phyloP scores from a whole-genome alignment of 2,113 vertebrate genomes.

The Odobenus rosmarus region DNA sequence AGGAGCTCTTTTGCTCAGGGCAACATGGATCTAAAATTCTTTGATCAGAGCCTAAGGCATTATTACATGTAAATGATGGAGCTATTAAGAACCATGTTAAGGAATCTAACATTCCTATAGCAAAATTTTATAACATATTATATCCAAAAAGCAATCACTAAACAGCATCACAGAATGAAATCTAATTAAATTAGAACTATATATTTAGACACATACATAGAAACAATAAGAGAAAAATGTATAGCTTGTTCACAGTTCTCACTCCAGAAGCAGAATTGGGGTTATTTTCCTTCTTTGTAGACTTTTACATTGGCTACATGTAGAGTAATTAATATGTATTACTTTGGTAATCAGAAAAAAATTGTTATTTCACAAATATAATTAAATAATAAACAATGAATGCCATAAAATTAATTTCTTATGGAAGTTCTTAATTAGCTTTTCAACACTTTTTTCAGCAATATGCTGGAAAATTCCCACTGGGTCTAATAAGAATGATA shows the following conservation, averaged over 20 bases:
- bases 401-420: slow-evolving; percentile 56
- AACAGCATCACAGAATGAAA: background rate
- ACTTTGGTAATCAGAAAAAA: slow-evolving; percentile 45
- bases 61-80: background rate
- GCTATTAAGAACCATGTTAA: background rate
- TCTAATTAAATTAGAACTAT: slow-evolving; percentile 2
- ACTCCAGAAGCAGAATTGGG: background rate
- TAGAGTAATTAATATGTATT: slow-evolving; percentile 49
- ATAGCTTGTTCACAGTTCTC: background rate
- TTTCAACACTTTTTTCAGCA: background rate
- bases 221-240: slow-evolving; percentile 49
- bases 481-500: slow-evolving; percentile 34
- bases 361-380: slow-evolving; percentile 51
- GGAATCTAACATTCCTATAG: background rate
- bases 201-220: background rate
- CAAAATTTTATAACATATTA: background rate
- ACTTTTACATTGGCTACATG: slow-evolving; percentile 14
- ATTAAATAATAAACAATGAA: slow-evolving; percentile 53
- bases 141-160: background rate
- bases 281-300: slow-evolving; percentile 9
- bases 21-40: background rate
- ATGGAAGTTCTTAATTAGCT: slow-evolving; percentile 60
- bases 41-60: background rate
- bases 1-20: background rate
- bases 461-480: slow-evolving; percentile 35